phyloP scores from a whole-genome alignment of 2,888 invertebrate species.

The Campoplex nolae region DNA sequence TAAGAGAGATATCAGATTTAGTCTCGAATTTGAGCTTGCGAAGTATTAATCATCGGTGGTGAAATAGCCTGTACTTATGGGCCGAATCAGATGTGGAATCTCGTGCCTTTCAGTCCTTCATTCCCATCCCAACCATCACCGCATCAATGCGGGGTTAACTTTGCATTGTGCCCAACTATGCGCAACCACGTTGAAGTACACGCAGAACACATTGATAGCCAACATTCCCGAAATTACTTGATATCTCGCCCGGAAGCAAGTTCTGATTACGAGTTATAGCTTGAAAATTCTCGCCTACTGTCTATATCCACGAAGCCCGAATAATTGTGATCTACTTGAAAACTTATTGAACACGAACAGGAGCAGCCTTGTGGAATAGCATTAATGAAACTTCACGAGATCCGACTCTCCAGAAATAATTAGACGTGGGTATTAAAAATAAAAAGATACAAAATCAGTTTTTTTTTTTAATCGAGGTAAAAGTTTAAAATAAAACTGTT shows the following conservation, averaged over 20 bases:
- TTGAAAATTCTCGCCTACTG: background rate
- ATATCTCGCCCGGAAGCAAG: slow-evolving; percentile 23
- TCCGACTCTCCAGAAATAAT: no score
- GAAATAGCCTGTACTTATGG: background rate
- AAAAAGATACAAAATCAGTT: no score
- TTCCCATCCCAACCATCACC: background rate
- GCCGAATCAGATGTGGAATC: slow-evolving; percentile 31
- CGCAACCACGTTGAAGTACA: background rate
- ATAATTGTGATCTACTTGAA: background rate
- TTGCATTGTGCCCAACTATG: slow-evolving; percentile 38
- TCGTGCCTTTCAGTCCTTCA: slow-evolving; percentile 15
- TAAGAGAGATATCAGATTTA: background rate
- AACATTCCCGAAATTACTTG: slow-evolving; percentile 41
- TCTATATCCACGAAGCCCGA: background rate
- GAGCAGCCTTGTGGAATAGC: background rate
- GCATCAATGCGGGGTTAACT: slow-evolving; percentile 43
- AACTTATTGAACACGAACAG: background rate
- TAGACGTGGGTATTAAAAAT: no score
- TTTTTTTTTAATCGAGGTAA: no score
- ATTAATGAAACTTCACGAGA: background rate
- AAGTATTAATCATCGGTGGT: background rate
- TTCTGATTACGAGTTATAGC: background rate
- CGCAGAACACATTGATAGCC: background rate
- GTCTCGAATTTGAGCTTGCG: background rate
- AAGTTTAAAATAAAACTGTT: no score